These are phyloP conservation scores for Oxyura jamaicensis DNA, from an alignment of 2,113 vertebrate genomes.

Conservation along the genomic window DNA sequence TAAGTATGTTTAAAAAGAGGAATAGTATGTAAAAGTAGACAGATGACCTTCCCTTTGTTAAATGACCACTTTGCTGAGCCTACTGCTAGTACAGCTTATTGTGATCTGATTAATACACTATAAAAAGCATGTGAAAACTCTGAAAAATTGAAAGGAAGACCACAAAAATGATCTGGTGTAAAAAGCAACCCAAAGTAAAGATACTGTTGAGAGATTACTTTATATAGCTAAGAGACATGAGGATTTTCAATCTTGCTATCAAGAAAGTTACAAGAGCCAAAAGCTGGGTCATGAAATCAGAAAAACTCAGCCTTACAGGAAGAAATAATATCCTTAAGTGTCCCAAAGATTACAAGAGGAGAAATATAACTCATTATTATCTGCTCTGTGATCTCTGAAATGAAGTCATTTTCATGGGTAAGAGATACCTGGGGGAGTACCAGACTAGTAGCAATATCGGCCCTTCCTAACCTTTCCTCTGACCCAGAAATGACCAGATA, in stretches of 20 bases:
- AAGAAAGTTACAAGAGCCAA: not conserved
- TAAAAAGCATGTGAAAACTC: not conserved
- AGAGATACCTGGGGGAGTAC: not conserved
- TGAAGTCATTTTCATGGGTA: not conserved
- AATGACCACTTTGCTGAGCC: not conserved
- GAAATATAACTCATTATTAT: not conserved
- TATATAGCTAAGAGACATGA: not conserved
- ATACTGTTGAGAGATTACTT: not conserved
- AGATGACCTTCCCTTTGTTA: not conserved
- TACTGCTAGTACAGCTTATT: not conserved
- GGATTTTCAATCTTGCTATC: not conserved
- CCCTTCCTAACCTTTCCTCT: not conserved
- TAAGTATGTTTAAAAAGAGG: not conserved
- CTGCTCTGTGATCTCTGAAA: not conserved
- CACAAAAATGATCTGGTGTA: not conserved
- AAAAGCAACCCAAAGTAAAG: not conserved
- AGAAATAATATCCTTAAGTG: not conserved
- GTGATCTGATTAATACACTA: not conserved
- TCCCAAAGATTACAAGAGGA: not conserved
- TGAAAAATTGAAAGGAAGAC: slow-evolving; percentile 14
- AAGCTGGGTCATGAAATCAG: not conserved
- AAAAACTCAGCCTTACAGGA: not conserved
- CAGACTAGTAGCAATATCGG: not conserved
- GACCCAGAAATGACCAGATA: not conserved
- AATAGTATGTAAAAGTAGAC: not conserved